phyloP scores from a whole-genome alignment of 2,888 invertebrate genomes.

The Himalopsyche kuldschensis region DNA sequence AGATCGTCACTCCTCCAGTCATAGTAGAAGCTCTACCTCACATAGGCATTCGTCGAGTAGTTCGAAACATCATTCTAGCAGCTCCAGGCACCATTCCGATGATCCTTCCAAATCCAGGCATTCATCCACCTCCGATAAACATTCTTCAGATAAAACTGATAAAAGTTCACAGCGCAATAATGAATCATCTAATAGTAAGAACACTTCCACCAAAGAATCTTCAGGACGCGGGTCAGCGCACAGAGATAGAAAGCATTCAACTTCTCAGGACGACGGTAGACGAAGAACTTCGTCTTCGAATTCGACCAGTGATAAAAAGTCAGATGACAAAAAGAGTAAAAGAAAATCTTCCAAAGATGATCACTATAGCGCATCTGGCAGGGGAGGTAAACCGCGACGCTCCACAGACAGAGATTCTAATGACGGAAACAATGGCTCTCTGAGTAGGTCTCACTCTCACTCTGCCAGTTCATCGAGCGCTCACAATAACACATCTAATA shows the following conservation, averaged over 20 bases:
- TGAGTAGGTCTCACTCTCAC: slow-evolving; percentile 50
- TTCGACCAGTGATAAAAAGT: slow-evolving; percentile 36
- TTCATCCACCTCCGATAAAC: slow-evolving; percentile 50
- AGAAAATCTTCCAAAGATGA: slow-evolving; percentile 67
- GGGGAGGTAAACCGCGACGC: slow-evolving; percentile 65
- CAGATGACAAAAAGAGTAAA: slow-evolving; percentile 46
- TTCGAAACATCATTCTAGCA: slow-evolving; percentile 28
- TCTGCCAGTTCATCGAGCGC: slow-evolving; percentile 1
- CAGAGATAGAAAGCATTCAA: slow-evolving; percentile 24
- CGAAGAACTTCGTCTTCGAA: slow-evolving; percentile 14
- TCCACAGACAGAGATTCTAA: slow-evolving; percentile 82
- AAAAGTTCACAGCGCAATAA: slow-evolving; percentile 45
- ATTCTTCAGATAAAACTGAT: slow-evolving; percentile 45
- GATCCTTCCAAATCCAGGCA: slow-evolving; percentile 47
- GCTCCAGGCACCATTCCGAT: slow-evolving; percentile 40
- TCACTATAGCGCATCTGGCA: slow-evolving; percentile 68
- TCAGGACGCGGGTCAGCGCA: slow-evolving; percentile 7
- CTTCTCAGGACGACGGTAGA: slow-evolving; percentile 14
- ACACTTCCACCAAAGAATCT: slow-evolving; percentile 30
- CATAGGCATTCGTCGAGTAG: slow-evolving; percentile 17
- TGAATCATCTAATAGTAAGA: slow-evolving; percentile 41
- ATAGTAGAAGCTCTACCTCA: slow-evolving; percentile 43
- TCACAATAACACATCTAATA: slow-evolving; percentile 44
- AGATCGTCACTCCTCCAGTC: slow-evolving; percentile 45
- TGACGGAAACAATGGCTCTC: slow-evolving; percentile 64